Evolutionary conservation across 2,888 invertebrate genomes (phyloP), one percentile per base, ranked within the genome.

Genomic region (Dexiosoma caninum): DNA sequence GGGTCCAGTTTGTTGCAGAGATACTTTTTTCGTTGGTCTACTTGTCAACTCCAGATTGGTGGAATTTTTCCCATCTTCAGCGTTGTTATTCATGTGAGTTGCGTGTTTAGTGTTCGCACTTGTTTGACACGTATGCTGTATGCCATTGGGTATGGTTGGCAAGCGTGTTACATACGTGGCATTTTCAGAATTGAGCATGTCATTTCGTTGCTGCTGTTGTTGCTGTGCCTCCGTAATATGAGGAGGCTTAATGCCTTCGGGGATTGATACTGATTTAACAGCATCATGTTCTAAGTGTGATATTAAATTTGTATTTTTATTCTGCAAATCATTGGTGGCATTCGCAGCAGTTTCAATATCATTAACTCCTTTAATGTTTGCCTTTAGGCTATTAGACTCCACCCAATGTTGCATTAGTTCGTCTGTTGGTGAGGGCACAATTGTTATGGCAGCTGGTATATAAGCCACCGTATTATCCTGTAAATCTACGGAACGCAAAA

Each of bases 401-500:
- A 72, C n/a, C 84, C 83, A 83, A 9, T 85, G 84, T 78, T 85
- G 85, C 37, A 86, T 32, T 46, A 82, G 49, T 14, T 85, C 85
- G 0, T 83, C 83, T 4, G 83, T 83, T 9, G 84, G 85, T 12
- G 85, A 82, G 19, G 84, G 85, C 12, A 84, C 83, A 76, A 85
- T 85, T 49, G 85, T 83, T 27, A 85, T 85, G 30, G 85, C 85
- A 14, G 85, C 85, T 44, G 85, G 85, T 75, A 85, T 84, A 46
- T 85, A 85, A 37, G 85, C 85, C 9, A 85, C 80, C 0, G 85
- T 85, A 19, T 79, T 84, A 72, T 85, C 84, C 71, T 85, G 82
- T 51, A 86, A 84, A 83, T 88, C 87, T 78, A 88, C 85, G 32
- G 87, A 86, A 79, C 85, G 85, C 74, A 88, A 80, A 77, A 88